A percentile compares a stretch with the other conserved stretches of the same genome.
Evolutionary conservation across 2,888 invertebrate species (phyloP).

Genomic region (Acanthosepion lycidas): DNA sequence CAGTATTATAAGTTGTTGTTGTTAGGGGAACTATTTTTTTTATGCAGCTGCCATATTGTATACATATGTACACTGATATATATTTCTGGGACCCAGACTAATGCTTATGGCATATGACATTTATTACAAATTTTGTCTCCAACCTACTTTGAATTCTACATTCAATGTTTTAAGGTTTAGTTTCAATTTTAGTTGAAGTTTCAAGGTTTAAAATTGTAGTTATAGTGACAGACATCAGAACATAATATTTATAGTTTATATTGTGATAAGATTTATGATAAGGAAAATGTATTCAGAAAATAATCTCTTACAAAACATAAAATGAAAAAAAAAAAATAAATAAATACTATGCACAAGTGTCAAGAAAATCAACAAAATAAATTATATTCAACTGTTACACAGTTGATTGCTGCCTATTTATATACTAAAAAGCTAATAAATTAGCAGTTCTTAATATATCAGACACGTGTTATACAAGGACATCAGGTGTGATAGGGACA

Average conservation of each 20-base stretch:
- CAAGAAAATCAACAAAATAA: neutral
- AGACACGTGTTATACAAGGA: too few species aligned
- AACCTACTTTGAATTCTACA: neutral
- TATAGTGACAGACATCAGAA: constrained; percentile 4
- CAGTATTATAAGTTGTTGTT: too few species aligned
- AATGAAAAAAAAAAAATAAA: neutral
- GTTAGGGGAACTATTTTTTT: too few species aligned
- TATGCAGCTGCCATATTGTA: too few species aligned
- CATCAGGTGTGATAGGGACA: too few species aligned
- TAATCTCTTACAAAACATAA: neutral
- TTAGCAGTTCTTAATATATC: neutral
- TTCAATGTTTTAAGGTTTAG: neutral
- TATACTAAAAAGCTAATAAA: neutral
- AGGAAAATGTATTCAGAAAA: neutral
- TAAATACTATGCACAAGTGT: neutral
- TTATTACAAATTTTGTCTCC: neutral
- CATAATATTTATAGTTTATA: neutral
- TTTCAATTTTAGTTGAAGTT: constrained; percentile 13
- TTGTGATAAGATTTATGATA: neutral
- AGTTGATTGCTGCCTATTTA: neutral
- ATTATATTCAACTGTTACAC: neutral
- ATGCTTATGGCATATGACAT: neutral
- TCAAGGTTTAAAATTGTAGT: neutral
- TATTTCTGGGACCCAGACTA: neutral
- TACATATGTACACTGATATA: neutral